Evolutionary conservation across 2,113 vertebrate genomes (phyloP).

Genomic region (Gavialis gangeticus): DNA sequence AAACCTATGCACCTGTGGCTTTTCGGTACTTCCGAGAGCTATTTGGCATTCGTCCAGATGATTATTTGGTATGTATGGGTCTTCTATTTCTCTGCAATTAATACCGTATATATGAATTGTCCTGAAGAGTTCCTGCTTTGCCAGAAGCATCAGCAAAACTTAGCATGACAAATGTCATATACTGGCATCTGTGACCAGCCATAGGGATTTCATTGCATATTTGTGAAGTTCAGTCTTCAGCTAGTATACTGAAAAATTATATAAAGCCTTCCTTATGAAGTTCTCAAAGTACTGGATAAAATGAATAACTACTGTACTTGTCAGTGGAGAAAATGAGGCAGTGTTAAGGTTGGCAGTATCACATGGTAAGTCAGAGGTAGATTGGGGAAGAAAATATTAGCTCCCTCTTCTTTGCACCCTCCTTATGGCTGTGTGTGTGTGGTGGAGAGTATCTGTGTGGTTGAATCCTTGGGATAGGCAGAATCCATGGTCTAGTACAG

Average conservation of each 20-base stretch:
- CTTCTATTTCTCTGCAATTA: not conserved
- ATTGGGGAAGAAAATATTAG: not conserved
- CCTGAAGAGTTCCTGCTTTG: conserved; percentile 64
- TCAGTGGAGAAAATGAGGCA: not conserved
- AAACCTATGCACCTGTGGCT: conserved; percentile 97
- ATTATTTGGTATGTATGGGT: conserved; percentile 90
- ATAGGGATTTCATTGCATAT: not conserved
- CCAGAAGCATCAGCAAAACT: not conserved
- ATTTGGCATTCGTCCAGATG: conserved; percentile 97
- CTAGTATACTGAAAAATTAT: not conserved
- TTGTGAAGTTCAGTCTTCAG: not conserved
- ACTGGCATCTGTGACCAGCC: not conserved
- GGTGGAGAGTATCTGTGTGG: not conserved
- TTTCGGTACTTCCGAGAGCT: conserved; percentile 99
- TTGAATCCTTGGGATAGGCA: not conserved
- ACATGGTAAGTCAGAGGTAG: not conserved
- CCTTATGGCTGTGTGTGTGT: not conserved
- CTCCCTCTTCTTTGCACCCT: no score
- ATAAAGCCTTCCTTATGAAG: no score
- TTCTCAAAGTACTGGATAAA: no score
- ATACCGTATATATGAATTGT: not conserved
- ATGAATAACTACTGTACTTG: no score
- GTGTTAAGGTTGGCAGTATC: not conserved
- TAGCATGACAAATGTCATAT: not conserved
- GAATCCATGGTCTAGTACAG: not conserved